Base-by-base conservation (phyloP, 2,113 vertebrate genomes). In the Hippocampus guttulatus region DNA sequence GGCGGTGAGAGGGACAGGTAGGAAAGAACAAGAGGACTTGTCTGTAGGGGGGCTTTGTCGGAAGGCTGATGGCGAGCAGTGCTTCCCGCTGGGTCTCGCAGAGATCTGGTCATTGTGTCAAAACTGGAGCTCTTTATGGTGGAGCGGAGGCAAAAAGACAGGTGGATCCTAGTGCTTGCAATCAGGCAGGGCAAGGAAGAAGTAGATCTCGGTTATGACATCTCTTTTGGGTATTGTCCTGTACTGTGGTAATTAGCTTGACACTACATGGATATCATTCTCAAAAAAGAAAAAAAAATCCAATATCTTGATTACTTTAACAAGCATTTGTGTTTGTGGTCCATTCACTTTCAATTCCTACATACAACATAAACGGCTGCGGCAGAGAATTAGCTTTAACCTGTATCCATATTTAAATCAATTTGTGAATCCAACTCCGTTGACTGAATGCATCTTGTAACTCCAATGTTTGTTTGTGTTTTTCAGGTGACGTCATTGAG, bases 401-500 rank as follows among this genome's bases (percentile, higher is more conserved):
- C 12, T 6, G 3, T 27, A 30, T 6, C 23, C 15, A 38, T 71
- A 63, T 62, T 52, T 10, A 45, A 45, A 38, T 38, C 33, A 38
- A 38, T 38, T 38, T 38, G 33, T 38, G 33, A 38, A 38, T 38
- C 33, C 33, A 38, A 38, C 33, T 38, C 33, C 5, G 33, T 38
- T 1, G 21, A 33, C 33, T 73, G 15, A 68, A 70, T 70, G 40
- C 60, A 51, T 18, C 62, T 11, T 41, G 18, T 67, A 47, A 16
- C 58, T 60, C 64, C 61, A 15, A 58, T 61, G 30, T 81, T 45
- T 81, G 69, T 80, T 21, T 83, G 25, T 81, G 30, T 75, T 76
- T 68, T 10, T 72, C 65, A 71, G 80, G 88, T 79, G 90, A 93
- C 91, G 87, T 77, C 43, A 81, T 84, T 88, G 89, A 69, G 79